Evolutionary conservation across 2,797 vertebrate species (phyloP), one percentile per base, ranked within the genome.

Genomic region (Aeoliscus strigatus): DNA sequence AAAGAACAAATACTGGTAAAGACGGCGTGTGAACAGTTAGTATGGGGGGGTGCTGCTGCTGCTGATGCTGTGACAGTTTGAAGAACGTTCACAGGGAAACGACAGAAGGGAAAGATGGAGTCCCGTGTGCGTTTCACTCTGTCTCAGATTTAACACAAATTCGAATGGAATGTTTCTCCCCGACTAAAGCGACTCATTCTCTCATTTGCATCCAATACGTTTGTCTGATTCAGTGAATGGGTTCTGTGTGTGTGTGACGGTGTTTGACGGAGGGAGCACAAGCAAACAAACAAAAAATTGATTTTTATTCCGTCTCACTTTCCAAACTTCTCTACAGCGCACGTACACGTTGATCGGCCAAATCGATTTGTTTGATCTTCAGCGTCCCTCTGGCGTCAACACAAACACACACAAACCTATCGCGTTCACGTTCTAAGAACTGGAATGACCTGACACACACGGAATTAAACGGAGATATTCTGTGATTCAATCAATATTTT

Each of bases 401-500:
- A n/a, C n/a, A n/a, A n/a, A n/a, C n/a, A n/a, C n/a, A n/a, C n/a
- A n/a, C n/a, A n/a, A n/a, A n/a, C n/a, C n/a, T n/a, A n/a, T n/a
- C n/a, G n/a, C n/a, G n/a, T n/a, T 53, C 5, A 16, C 29, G 5
- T 40, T 14, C 17, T n/a, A 24, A 26, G 21, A 34, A 27, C 12
- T 9, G 30, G 14, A 26, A 46, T 47, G 51, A 63, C 40, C 39
- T 39, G 42, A 70, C 45, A 52, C n/a, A 27, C 34, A 44, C 48
- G 42, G 44, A 60, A 72, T 51, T 43, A 51, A 45, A 66, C 39
- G 21, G 41, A 72, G 63, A 70, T 61, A 56, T 64, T 54, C 57
- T 82, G 79, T 65, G 54, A 79, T 60, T 70, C 52, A 79, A 83
- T 85, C 75, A 67, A 49, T 70, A 60, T 74, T 69, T 67, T 60